phyloP scores from a whole-genome alignment of 2,113 vertebrate species.

The Gymnocephalus cernua region DNA sequence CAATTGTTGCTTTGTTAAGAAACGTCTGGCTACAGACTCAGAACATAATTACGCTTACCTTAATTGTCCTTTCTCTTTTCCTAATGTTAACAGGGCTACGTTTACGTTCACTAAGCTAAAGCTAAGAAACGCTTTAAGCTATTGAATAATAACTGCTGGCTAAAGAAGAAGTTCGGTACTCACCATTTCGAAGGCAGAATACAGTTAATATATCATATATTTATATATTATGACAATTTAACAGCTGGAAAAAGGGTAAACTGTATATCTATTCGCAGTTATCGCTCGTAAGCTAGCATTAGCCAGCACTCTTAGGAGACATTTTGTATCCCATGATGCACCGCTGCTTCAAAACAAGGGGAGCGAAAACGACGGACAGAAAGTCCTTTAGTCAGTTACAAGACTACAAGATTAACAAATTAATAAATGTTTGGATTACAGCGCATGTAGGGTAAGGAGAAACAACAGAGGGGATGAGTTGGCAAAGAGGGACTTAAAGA shows the following conservation, averaged over 20 bases:
- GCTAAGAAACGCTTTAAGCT: conserved; percentile 17
- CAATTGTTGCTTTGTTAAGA: background rate
- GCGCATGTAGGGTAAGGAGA: no score
- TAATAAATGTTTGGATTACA: no score
- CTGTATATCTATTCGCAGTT: conserved; percentile 7
- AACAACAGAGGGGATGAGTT: no score
- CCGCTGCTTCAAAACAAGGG: conserved; percentile 37
- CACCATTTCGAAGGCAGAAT: conserved; percentile 64
- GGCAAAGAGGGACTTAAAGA: no score
- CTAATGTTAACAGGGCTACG: background rate
- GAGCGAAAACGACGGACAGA: background rate
- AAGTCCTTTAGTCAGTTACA: no score
- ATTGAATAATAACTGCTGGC: background rate
- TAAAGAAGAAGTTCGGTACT: conserved; percentile 26
- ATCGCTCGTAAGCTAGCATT: conserved; percentile 20
- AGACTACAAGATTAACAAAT: no score
- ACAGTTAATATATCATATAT: background rate
- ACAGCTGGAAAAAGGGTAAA: background rate
- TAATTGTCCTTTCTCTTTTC: background rate
- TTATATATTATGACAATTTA: background rate
- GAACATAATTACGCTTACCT: background rate
- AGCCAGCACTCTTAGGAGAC: conserved; percentile 40
- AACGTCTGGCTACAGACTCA: background rate
- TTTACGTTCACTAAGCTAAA: conserved; percentile 26
- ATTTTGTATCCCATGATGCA: conserved; percentile 82